Percentiles rank a stretch among this genome's conserved stretches.
Conservation (phyloP, 2,888 invertebrate species). For the Eupithecia centaureata region DNA sequence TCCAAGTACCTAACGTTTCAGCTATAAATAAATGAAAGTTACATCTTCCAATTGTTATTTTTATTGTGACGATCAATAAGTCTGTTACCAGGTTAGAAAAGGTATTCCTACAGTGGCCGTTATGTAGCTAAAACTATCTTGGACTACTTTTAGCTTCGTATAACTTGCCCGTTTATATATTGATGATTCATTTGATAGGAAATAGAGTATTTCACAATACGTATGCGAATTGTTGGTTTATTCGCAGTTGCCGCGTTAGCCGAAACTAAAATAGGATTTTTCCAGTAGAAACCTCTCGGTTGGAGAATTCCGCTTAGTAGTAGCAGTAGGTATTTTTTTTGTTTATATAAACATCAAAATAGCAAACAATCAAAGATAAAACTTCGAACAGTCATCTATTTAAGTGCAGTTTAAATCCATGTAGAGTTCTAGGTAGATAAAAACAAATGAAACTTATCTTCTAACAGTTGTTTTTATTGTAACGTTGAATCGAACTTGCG, state of each 20-base stretch:
- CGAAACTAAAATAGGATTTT: neutral
- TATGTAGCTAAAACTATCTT: no score
- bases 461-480: neutral
- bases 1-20: no score
- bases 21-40: no score
- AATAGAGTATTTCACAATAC: no score
- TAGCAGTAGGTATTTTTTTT: neutral
- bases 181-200: no score
- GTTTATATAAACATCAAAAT: neutral
- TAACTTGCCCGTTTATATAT: no score
- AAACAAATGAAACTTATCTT: neutral
- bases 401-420: neutral
- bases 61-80: no score
- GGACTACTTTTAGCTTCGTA: no score
- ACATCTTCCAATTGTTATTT: no score
- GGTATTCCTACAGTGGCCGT: no score
- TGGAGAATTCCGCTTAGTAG: neutral
- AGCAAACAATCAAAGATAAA: neutral
- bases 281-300: neutral
- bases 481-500: neutral
- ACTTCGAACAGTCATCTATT: neutral
- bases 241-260: no score
- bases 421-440: neutral
- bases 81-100: no score
- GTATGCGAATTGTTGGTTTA: neutral